These are phyloP conservation scores for Drosophila setifemur DNA, from an alignment of 1,140 invertebrate species.

Conservation along the genomic window DNA sequence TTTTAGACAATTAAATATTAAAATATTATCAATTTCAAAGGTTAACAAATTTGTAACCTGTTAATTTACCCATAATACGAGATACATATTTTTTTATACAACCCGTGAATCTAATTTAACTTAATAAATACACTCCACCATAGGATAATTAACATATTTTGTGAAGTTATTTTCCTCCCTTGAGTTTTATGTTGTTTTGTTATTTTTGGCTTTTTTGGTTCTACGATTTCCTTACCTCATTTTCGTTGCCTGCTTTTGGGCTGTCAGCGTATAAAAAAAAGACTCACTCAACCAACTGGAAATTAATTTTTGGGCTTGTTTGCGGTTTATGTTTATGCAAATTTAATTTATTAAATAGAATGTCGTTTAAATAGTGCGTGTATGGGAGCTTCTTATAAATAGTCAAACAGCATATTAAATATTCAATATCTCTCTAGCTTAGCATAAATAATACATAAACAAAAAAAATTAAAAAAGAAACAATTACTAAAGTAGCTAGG, in stretches of 20 bases:
- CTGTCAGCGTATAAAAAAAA: slow-evolving; percentile 12
- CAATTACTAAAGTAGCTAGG: slow-evolving; percentile 31
- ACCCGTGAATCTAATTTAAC: too few species aligned
- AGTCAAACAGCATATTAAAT: slow-evolving; percentile 56
- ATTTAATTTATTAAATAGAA: slow-evolving; percentile 54
- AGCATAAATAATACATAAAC: slow-evolving; percentile 13
- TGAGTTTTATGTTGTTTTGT: too few species aligned
- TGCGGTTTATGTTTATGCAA: slow-evolving; percentile 29
- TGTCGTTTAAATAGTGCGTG: slow-evolving; percentile 56
- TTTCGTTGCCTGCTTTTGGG: slow-evolving; percentile 62
- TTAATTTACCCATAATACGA: too few species aligned
- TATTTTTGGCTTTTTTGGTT: not conserved
- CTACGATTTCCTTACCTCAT: not conserved
- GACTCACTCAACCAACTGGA: not conserved
- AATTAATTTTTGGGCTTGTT: not conserved
- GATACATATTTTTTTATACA: too few species aligned
- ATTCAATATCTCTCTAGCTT: slow-evolving; percentile 18
- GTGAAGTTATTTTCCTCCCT: too few species aligned
- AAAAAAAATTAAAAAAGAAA: slow-evolving; percentile 16
- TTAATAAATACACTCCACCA: too few species aligned
- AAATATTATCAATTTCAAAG: too few species aligned
- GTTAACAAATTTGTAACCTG: too few species aligned
- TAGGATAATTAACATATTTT: too few species aligned
- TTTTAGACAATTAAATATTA: too few species aligned
- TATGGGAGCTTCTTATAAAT: slow-evolving; percentile 50